Evolutionary conservation across 2,113 vertebrate species (phyloP).

Genomic region (Nesoenas mayeri): DNA sequence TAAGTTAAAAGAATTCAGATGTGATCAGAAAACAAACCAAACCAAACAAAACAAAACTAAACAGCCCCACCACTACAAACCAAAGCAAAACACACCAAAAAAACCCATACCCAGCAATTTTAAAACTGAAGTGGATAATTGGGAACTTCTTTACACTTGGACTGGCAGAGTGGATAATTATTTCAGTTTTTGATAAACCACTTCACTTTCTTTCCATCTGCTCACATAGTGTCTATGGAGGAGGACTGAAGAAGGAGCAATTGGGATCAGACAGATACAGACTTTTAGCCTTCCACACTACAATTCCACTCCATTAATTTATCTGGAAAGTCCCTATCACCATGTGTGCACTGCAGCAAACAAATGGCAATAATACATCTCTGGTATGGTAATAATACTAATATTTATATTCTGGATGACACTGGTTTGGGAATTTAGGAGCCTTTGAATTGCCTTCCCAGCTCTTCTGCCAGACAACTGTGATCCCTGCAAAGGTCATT

Average conservation of each 20-base stretch:
- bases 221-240: accelerated
- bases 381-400: background rate
- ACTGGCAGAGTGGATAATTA: background rate
- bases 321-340: background rate
- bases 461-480: background rate
- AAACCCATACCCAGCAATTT: background rate
- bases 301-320: background rate
- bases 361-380: background rate
- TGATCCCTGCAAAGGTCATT: background rate
- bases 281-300: background rate
- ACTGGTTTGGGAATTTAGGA: background rate
- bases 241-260: accelerated
- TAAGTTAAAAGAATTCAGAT: background rate
- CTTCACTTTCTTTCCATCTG: background rate
- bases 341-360: background rate
- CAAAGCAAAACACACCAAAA: background rate
- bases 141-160: background rate
- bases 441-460: background rate
- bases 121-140: background rate
- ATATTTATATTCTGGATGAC: background rate
- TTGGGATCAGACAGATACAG: background rate
- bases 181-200: background rate
- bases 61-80: background rate
- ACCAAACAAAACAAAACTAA: no score
- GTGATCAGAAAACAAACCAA: background rate